These are phyloP conservation scores for Natrix natrix DNA, from an alignment of 2,797 vertebrate species.

Conservation along the genomic window DNA sequence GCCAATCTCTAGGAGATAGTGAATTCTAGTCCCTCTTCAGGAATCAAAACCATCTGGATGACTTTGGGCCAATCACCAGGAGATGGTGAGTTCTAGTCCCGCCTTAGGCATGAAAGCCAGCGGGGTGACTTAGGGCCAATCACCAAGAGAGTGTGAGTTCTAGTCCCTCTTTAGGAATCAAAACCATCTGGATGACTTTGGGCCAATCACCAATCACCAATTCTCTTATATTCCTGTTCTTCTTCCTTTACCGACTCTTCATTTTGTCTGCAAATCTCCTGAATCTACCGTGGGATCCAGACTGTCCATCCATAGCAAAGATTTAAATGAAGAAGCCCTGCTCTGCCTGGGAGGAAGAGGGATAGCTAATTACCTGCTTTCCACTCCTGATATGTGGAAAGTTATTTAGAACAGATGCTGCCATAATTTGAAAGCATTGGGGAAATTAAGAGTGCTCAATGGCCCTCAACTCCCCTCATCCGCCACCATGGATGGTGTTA, in stretches of 20 bases:
- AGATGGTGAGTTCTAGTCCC: too few relatives aligned
- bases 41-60: too few relatives aligned
- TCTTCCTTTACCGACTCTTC: neutral
- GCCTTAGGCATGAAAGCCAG: too few relatives aligned
- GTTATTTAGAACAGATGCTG: slow-evolving; percentile 33
- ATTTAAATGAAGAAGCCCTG: neutral
- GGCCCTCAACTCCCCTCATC: neutral
- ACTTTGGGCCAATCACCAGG: too few relatives aligned
- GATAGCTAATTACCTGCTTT: slow-evolving; percentile 6
- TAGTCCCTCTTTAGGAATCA: too few relatives aligned
- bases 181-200: too few relatives aligned
- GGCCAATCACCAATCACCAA: too few relatives aligned
- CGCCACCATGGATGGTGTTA: neutral
- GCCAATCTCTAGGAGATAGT: too few relatives aligned
- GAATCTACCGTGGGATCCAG: neutral
- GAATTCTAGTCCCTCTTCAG: too few relatives aligned
- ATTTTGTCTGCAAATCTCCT: neutral
- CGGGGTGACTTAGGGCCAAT: too few relatives aligned
- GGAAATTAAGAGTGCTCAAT: slow-evolving; percentile 45
- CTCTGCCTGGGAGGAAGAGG: neutral
- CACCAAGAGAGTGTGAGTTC: too few relatives aligned
- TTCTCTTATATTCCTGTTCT: neutral
- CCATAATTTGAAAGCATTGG: neutral
- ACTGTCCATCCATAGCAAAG: neutral
- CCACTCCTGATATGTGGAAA: neutral